Evolutionary conservation across 2,797 vertebrate genomes (phyloP).

Genomic region (Pyrocephalus nanus): DNA sequence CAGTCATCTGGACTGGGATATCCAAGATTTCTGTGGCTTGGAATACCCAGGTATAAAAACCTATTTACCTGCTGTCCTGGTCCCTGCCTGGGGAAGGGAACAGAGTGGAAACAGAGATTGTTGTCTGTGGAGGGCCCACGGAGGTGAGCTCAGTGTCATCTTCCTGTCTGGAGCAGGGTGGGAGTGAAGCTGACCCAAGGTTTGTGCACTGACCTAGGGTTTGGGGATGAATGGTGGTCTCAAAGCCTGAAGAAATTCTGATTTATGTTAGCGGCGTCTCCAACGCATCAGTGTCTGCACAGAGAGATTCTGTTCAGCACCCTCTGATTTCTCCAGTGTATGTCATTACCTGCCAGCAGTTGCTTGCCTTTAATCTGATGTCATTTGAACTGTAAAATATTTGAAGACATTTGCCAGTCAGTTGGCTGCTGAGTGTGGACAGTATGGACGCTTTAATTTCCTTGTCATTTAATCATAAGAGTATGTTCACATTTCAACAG

Average conservation of each 20-base stretch:
- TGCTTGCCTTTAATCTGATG: neutral
- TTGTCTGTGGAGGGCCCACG: neutral
- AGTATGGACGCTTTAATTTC: neutral
- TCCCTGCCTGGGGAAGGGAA: no score
- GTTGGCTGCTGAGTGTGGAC: accelerated
- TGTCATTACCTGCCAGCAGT: neutral
- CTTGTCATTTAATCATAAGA: neutral
- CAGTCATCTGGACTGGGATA: neutral
- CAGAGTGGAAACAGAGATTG: neutral
- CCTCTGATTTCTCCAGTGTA: neutral
- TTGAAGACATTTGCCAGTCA: neutral
- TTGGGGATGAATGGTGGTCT: neutral
- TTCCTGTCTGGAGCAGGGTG: neutral
- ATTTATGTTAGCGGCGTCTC: neutral
- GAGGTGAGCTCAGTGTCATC: neutral
- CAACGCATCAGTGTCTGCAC: accelerated
- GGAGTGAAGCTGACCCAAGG: neutral
- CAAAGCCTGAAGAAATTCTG: neutral
- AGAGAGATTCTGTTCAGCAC: neutral
- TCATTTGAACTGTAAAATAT: neutral
- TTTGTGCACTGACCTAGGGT: neutral
- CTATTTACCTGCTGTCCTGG: neutral
- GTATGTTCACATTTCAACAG: neutral
- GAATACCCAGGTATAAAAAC: neutral
- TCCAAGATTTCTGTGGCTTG: no score